A percentile compares a stretch with the other conserved stretches of the same genome.
Evolutionary conservation across 2,113 vertebrate genomes (phyloP).

Genomic region (Edolisoma coerulescens): DNA sequence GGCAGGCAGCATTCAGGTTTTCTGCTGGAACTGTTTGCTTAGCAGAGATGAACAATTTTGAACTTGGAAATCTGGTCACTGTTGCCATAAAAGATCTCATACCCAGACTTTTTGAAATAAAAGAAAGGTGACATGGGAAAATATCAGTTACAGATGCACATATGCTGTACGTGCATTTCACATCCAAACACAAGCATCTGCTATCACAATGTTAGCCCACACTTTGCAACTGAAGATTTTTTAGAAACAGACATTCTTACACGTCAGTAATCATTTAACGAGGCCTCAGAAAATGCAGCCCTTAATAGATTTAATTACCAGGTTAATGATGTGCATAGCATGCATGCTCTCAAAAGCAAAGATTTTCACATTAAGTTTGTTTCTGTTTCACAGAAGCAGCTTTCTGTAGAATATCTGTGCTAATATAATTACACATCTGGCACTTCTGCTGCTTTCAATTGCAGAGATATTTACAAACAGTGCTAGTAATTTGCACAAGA

Average conservation of each 20-base stretch:
- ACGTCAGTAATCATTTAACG: slow-evolving; percentile 33
- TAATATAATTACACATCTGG: slow-evolving; percentile 54
- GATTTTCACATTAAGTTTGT: slow-evolving; percentile 40
- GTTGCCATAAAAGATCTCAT: neutral
- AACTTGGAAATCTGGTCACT: neutral
- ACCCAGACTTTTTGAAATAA: neutral
- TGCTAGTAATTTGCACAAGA: slow-evolving; percentile 37
- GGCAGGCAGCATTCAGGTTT: neutral
- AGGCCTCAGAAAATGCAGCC: slow-evolving; percentile 14
- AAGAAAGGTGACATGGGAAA: neutral
- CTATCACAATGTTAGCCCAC: neutral
- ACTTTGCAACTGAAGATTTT: neutral
- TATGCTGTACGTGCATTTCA: neutral
- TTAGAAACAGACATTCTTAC: neutral
- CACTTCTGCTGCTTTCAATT: slow-evolving; percentile 32
- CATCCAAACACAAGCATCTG: neutral
- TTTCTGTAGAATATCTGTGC: slow-evolving; percentile 38
- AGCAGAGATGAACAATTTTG: neutral
- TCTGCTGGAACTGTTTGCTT: neutral
- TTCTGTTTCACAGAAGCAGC: slow-evolving; percentile 14
- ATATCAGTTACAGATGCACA: neutral
- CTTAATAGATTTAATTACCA: slow-evolving; percentile 51
- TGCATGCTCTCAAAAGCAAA: slow-evolving; percentile 3
- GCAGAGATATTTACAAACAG: slow-evolving; percentile 41
- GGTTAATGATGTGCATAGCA: slow-evolving; percentile 51